Evolutionary conservation across 1,140 invertebrate genomes (phyloP), one percentile per base, ranked within the genome.

Genomic region (Trypoxylus dichotomus): DNA sequence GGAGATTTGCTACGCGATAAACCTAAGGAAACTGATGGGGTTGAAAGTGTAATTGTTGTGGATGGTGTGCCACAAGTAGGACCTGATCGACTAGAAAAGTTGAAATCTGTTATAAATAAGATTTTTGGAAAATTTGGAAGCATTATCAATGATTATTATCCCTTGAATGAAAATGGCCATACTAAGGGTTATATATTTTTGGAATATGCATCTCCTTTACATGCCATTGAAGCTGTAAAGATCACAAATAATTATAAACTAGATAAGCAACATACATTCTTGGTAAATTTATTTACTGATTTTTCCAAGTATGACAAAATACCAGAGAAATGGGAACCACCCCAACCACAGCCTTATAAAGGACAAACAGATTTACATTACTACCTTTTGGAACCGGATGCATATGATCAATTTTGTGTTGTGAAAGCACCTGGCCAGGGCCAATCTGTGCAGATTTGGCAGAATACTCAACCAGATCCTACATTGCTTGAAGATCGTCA

Each of bases 171-270:
- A 78, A 92, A 95, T 78, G 94, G 94, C 13, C 90, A 91, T 60
- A 99, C 96, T 0, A 98, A 97, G 89, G 97, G 97, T 3, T 98
- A 97, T 85, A 94, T 97, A 82, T 99, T 98, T 85, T 88, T 99
- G 84, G 97, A 99, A 85, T 99, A 96, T 84, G 92, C 90, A 75
- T 94, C 93, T 83, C 91, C 95, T 10, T 86, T 89, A 24, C 91
- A 94, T 85, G 97, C 97, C 15, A 88, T 92, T 74, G 94, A 97
- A 85, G 97, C 97, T 10, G 94, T 97, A 0, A 94, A 94, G 83
- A 88, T 91, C 32, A 91, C 93, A 24, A 97, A 99, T 87, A 96
- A 97, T 82, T 95, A 97, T 87, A 97, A 97, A 86, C 90, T 99
- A 81, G 98, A 99, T 87, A 99, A 99, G 84, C 91, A 93, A 73